These are phyloP conservation scores for Pseudomugil tenellus DNA, from an alignment of 2,797 vertebrate species.

Conservation along the genomic window DNA sequence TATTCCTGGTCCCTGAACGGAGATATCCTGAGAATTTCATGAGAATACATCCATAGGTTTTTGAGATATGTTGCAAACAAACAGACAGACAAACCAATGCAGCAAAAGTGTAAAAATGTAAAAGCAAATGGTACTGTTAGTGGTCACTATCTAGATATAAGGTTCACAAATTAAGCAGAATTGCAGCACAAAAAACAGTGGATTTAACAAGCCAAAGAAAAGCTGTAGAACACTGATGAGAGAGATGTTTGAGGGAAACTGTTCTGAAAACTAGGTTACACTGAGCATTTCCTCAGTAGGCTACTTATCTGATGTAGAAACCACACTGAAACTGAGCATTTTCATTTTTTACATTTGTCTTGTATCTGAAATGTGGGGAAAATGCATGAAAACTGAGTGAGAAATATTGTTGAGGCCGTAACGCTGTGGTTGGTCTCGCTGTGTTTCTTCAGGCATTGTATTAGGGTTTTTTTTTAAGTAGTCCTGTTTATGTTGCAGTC, in stretches of 20 bases:
- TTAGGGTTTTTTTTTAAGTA: conserved; percentile 60
- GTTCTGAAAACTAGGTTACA: background rate
- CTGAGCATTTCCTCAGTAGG: background rate
- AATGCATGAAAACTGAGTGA: background rate
- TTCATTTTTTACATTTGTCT: background rate
- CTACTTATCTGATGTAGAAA: background rate
- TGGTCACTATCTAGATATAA: no score
- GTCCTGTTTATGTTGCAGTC: conserved; percentile 64
- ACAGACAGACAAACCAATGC: no score
- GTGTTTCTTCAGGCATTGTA: conserved; percentile 53
- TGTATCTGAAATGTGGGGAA: conserved; percentile 2
- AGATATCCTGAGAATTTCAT: no score
- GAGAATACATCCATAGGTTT: no score
- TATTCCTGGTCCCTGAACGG: no score
- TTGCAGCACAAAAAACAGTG: no score
- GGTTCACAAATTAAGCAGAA: no score
- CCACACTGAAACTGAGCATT: background rate
- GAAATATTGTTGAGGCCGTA: conserved; percentile 23
- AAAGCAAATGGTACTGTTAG: no score
- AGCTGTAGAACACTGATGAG: conserved; percentile 16
- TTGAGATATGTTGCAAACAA: no score
- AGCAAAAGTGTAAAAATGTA: no score
- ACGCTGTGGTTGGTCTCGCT: conserved; percentile 43
- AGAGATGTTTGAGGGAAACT: conserved; percentile 23
- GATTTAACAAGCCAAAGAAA: no score